Conservation (phyloP, 37 sponge, comb jelly and placozoan species). For the Eunapius fragilis region DNA sequence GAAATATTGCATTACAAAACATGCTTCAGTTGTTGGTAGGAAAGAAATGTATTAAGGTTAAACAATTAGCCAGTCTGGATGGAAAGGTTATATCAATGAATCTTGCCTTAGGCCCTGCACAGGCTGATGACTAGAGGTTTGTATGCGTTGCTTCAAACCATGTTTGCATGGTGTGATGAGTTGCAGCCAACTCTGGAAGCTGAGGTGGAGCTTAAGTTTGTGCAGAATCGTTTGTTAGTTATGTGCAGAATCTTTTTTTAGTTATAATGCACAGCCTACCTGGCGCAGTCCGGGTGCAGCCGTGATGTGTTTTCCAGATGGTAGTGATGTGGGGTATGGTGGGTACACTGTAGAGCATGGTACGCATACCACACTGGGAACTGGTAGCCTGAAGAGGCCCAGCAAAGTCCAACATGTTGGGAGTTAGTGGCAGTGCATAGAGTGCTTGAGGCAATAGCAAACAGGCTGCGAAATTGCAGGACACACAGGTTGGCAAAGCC, state of each 20-base stretch:
- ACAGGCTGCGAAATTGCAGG: too few species aligned
- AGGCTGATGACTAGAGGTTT: conserved; percentile 13
- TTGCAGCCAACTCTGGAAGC: not conserved
- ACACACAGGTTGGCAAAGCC: too few species aligned
- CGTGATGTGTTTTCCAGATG: conserved; percentile 36
- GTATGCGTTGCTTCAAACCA: conserved; percentile 5
- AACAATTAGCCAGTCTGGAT: conserved; percentile 14
- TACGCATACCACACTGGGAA: conserved; percentile 1
- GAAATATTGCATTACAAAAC: not conserved
- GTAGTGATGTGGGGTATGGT: conserved; percentile 38
- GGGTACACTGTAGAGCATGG: conserved; percentile 30
- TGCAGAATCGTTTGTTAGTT: too few species aligned
- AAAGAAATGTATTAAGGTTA: not conserved
- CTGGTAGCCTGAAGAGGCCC: not conserved
- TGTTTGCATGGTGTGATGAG: not conserved
- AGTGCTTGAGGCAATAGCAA: too few species aligned
- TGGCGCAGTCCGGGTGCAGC: conserved; percentile 17
- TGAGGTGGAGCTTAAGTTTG: conserved; percentile 5
- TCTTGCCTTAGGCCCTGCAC: not conserved
- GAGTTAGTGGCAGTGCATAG: conserved; percentile 12
- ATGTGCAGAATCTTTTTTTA: not conserved
- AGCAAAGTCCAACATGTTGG: conserved; percentile 25
- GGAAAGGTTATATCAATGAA: conserved; percentile 25
- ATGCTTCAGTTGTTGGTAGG: not conserved
- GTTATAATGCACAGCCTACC: conserved; percentile 12